Percentiles rank a stretch among this genome's conserved stretches.
Evolutionary conservation across 1,140 invertebrate genomes (phyloP).

Genomic region (honey bee (Apis mellifera)): Amel_HAv3.1 CM009939.2:4932501-4933000

Average conservation of each 20-base stretch:
- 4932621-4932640: background rate
- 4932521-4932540: constrained; percentile 17
- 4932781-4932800: background rate
- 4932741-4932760: background rate
- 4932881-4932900: too few relatives aligned
- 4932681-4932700: background rate
- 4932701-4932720: background rate
- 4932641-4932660: background rate
- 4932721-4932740: background rate
- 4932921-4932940: too few relatives aligned
- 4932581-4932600: constrained; percentile 21
- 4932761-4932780: too few relatives aligned
- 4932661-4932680: constrained; percentile 2
- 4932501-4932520: constrained; percentile 20
- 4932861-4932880: too few relatives aligned
- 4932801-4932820: background rate
- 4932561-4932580: background rate
- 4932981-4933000: too few relatives aligned
- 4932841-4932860: too few relatives aligned
- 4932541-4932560: background rate
- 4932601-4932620: background rate
- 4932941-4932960: too few relatives aligned
- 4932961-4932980: too few relatives aligned
- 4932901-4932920: too few relatives aligned
- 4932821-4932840: too few relatives aligned